These are phyloP conservation scores for Latrodectus geometricus DNA, from an alignment of 1,140 invertebrate species.

Conservation along the genomic window DNA sequence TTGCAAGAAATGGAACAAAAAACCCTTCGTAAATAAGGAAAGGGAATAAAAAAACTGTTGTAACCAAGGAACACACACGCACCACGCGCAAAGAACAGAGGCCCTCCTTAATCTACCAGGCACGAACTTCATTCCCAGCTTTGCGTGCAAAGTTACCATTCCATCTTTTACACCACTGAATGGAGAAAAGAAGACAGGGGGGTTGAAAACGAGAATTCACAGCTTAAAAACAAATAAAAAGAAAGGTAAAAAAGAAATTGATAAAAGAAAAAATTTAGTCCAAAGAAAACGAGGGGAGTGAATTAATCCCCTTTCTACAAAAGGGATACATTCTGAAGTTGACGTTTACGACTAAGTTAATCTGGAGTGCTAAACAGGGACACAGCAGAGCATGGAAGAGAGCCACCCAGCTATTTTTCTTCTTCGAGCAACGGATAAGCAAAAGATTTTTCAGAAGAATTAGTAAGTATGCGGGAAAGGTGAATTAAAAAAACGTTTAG, in stretches of 20 bases:
- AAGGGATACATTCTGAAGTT: conserved; percentile 19
- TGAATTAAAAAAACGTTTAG: too few relatives aligned
- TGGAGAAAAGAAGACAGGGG: neutral
- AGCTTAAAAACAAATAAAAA: conserved; percentile 8
- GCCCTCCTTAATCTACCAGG: conserved; percentile 12
- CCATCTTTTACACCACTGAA: neutral
- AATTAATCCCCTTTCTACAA: neutral
- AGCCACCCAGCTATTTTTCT: too few relatives aligned
- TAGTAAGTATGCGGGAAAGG: too few relatives aligned
- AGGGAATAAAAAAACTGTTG: neutral
- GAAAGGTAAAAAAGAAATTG: conserved; percentile 5
- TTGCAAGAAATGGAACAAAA: neutral
- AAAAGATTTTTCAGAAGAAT: too few relatives aligned
- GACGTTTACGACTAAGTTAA: conserved; percentile 31
- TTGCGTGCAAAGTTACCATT: conserved; percentile 32
- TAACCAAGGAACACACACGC: neutral
- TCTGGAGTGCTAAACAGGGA: neutral
- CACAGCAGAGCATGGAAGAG: too few relatives aligned
- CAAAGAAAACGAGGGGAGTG: neutral
- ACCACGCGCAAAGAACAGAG: neutral
- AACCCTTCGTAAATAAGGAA: neutral
- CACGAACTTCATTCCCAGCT: neutral
- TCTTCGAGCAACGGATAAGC: too few relatives aligned
- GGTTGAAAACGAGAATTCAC: neutral
- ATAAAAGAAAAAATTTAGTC: conserved; percentile 26